Percentiles rank a stretch among this genome's conserved stretches.
Conservation (phyloP, 35 echinoderm and acorn worm genomes). For the Apostichopus japonicus region DNA sequence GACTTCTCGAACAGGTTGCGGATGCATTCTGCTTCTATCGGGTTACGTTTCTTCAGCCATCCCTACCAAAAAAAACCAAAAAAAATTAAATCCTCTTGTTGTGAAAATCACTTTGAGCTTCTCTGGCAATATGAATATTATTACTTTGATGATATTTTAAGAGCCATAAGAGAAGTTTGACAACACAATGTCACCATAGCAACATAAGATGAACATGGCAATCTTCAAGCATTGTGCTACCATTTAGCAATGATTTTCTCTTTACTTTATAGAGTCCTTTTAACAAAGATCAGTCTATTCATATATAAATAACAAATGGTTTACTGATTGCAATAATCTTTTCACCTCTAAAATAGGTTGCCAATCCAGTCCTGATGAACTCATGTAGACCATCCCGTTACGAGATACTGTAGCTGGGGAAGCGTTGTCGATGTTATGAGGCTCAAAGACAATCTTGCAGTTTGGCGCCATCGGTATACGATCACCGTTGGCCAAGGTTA, state of each 20-base stretch:
- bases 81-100: background rate
- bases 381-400: slow-evolving; percentile 99
- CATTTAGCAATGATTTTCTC: background rate
- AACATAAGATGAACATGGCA: too few relatives aligned
- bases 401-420: slow-evolving; percentile 89
- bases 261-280: background rate
- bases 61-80: slow-evolving; percentile 59
- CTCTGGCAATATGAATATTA: background rate
- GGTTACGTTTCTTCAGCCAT: slow-evolving; percentile 84
- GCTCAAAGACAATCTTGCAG: slow-evolving; percentile 98
- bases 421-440: slow-evolving; percentile 98
- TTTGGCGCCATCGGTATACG: slow-evolving; percentile 98
- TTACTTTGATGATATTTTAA: background rate
- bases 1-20: slow-evolving; percentile 89
- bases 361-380: slow-evolving; percentile 91
- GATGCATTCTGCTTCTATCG: slow-evolving; percentile 67
- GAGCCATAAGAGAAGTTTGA: background rate
- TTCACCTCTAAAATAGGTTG: slow-evolving; percentile 87
- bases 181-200: background rate
- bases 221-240: background rate
- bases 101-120: background rate
- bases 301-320: too few relatives aligned
- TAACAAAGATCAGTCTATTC: background rate
- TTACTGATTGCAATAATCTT: background rate
- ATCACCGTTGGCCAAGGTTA: slow-evolving; percentile 94